Evolutionary conservation across 2,888 invertebrate species (phyloP).

Genomic region (Lochmaea capreae): DNA sequence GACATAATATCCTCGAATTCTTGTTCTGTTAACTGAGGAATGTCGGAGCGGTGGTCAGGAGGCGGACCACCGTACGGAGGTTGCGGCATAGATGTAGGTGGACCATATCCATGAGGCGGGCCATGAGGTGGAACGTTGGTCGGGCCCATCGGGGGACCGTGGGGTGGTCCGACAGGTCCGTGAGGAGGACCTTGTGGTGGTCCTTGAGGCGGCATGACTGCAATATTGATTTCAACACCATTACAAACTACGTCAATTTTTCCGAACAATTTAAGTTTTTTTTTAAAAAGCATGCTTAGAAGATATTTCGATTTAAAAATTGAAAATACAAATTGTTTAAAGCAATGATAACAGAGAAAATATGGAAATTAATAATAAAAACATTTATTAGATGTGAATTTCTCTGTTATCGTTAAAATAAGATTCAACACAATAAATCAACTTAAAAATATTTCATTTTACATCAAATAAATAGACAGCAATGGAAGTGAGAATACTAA

Average conservation of each 20-base stretch:
- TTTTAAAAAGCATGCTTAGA: background rate
- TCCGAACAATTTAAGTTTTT: background rate
- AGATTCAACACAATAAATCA: background rate
- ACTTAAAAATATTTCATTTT: background rate
- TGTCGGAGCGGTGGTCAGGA: slow-evolving; percentile 69
- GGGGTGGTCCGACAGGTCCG: slow-evolving; percentile 72
- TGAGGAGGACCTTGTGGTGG: slow-evolving; percentile 72
- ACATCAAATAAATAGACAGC: no score
- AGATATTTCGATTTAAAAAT: background rate
- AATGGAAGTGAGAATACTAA: no score
- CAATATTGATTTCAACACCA: slow-evolving; percentile 36
- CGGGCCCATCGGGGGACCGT: slow-evolving; percentile 76
- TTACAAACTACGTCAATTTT: background rate
- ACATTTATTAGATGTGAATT: background rate
- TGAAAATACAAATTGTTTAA: background rate
- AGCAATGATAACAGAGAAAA: background rate
- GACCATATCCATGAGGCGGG: slow-evolving; percentile 70
- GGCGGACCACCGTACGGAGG: slow-evolving; percentile 74
- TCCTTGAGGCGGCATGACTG: slow-evolving; percentile 73
- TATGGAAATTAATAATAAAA: background rate
- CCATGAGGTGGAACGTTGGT: slow-evolving; percentile 64
- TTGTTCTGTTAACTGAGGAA: slow-evolving; percentile 83
- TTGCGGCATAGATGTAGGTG: slow-evolving; percentile 64
- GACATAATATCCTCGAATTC: slow-evolving; percentile 99
- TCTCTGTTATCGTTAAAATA: background rate